Evolutionary conservation across 2,888 invertebrate species (phyloP).

Genomic region (Rambutsinella grinnellia): DNA sequence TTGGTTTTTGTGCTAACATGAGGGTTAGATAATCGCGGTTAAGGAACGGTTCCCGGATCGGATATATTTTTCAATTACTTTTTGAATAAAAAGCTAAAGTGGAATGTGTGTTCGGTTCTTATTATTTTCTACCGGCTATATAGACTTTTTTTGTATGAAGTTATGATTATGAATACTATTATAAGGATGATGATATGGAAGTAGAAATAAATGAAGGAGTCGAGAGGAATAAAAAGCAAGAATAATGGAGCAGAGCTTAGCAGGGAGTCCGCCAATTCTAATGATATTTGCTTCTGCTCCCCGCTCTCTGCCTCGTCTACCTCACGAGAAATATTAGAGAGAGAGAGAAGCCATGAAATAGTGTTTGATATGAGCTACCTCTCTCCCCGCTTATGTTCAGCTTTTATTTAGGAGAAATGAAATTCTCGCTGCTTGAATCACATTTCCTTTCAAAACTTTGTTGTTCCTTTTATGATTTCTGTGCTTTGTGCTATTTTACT

Average conservation of each 20-base stretch:
- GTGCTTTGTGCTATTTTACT: not conserved
- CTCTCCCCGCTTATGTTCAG: not conserved
- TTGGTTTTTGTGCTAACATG: constrained; percentile 3
- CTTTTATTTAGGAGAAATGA: not conserved
- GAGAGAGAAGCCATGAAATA: not conserved
- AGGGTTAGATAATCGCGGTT: not conserved
- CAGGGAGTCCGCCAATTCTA: constrained; percentile 24
- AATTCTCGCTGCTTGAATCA: not conserved
- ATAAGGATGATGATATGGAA: not conserved
- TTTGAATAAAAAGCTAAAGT: constrained; percentile 7
- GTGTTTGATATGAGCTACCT: not conserved
- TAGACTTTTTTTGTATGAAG: not conserved
- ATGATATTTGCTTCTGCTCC: constrained; percentile 15
- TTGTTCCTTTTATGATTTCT: constrained; percentile 3
- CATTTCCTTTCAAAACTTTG: not conserved
- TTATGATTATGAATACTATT: not conserved
- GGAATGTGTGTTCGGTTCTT: constrained; percentile 4
- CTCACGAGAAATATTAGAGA: not conserved
- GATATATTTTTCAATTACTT: constrained; percentile 28
- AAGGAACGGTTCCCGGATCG: constrained; percentile 6
- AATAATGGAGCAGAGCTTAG: constrained; percentile 23
- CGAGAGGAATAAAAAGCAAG: constrained; percentile 9
- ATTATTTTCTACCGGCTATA: constrained; percentile 8
- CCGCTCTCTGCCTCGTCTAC: too few species aligned
- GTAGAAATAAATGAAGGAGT: not conserved